A percentile compares a stretch with the other conserved stretches of the same genome.
phyloP scores from a whole-genome alignment of 1,140 invertebrate species.

The Caenorhabditis latens region DNA sequence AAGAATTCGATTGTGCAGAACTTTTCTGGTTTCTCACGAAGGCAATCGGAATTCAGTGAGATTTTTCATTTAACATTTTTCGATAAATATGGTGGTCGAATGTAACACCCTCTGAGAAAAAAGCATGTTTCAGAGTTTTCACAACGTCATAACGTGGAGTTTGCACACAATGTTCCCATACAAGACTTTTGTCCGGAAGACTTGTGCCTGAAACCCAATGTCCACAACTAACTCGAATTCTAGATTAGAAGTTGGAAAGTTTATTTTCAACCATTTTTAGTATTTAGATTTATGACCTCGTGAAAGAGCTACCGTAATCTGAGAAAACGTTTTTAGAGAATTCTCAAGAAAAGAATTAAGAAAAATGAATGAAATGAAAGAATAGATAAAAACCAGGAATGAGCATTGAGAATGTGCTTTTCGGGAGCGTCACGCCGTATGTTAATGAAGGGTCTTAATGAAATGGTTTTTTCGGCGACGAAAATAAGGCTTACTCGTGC shows the following conservation, averaged over 20 bases:
- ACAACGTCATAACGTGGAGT: too few relatives aligned
- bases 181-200: too few relatives aligned
- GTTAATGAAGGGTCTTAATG: conserved; percentile 54
- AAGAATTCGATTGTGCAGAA: neutral
- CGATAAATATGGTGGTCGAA: too few relatives aligned
- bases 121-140: too few relatives aligned
- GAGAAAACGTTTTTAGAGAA: neutral
- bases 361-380: conserved; percentile 32
- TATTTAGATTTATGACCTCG: too few relatives aligned
- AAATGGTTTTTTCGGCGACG: conserved; percentile 31
- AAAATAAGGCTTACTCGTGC: conserved; percentile 14
- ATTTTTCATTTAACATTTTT: neutral
- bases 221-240: too few relatives aligned
- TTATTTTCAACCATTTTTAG: too few relatives aligned
- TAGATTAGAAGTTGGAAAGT: too few relatives aligned
- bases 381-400: conserved; percentile 19
- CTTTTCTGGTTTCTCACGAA: neutral
- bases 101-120: too few relatives aligned
- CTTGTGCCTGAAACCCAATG: too few relatives aligned
- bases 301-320: neutral
- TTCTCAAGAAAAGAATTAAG: neutral
- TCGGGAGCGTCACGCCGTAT: conserved; percentile 40
- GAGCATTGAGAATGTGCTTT: conserved; percentile 1
- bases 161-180: too few relatives aligned
- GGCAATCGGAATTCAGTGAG: neutral